Evolutionary conservation across 1,140 invertebrate species (phyloP), one percentile per base, ranked within the genome.

Genomic region (Eubasilissa regina): DNA sequence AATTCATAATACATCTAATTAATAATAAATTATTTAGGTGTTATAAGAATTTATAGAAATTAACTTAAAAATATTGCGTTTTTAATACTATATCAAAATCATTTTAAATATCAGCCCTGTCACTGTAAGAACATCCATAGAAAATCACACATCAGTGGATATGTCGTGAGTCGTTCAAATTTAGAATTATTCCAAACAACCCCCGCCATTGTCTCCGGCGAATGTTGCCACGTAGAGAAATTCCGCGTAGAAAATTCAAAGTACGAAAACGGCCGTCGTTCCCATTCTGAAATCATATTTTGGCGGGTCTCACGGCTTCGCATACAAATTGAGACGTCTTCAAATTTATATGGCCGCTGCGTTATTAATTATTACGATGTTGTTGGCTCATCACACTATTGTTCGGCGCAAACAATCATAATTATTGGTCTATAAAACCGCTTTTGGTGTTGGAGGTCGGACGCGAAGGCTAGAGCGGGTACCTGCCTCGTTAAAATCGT

Each of bases 231-330:
- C 25, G 60, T 43, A 25, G 1, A 64, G 35, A 43, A 21, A 60
- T 60, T 43, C 25, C 60, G 13, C 21, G 21, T 62, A 25, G 7
- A 0, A 64, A 64, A 13, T 64, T 64, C 10, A n/a, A 64, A 64
- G 35, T 43, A 25, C 19, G 0, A 64, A 64, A 43, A 64, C 35
- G 60, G 60, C 10, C 11, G 11, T 43, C 35, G 60, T 64, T 35
- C 60, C 60, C 60, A 64, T 64, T 64, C 60, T 7, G n/a, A 64
- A 64, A 64, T 58, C 55, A 64, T 12, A 64, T 58, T 58, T 58
- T 43, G 25, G 60, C 60, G 60, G 35, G 21, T 64, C 60, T 64
- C 60, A 64, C 60, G 60, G 60, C 35, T 58, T 15, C 55, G 60
- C 35, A 64, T 64, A 64, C 35, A 35, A 64, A 64, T 64, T 51